Conservation (phyloP, 1,140 invertebrate genomes). For the Aphaenogaster floridana region DNA sequence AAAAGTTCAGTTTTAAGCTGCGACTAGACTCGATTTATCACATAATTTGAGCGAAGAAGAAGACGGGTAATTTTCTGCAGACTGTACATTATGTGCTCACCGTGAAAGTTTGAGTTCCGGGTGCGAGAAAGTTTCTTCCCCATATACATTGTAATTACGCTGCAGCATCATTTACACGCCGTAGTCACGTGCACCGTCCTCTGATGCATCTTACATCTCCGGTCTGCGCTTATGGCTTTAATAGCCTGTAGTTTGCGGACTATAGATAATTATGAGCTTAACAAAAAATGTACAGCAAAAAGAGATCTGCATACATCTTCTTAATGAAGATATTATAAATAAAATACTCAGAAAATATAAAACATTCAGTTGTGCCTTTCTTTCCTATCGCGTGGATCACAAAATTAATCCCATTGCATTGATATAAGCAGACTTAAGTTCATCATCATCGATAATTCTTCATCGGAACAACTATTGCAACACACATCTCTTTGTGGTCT, state of each 20-base stretch:
- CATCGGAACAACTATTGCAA: background rate
- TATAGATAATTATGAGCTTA: background rate
- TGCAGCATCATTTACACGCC: slow-evolving; percentile 54
- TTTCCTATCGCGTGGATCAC: background rate
- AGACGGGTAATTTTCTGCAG: slow-evolving; percentile 55
- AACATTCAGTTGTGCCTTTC: background rate
- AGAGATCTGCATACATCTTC: background rate
- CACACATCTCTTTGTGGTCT: background rate
- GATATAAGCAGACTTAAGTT: no score
- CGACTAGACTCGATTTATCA: slow-evolving; percentile 47
- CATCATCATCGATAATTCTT: background rate
- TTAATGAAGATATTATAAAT: background rate
- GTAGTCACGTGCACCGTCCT: slow-evolving; percentile 38
- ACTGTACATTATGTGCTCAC: slow-evolving; percentile 45
- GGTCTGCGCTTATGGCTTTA: slow-evolving; percentile 33
- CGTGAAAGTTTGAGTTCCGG: slow-evolving; percentile 56
- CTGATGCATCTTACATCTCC: slow-evolving; percentile 47
- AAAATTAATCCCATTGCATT: background rate
- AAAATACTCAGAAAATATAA: background rate
- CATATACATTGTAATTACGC: slow-evolving; percentile 59
- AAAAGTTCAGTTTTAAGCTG: slow-evolving; percentile 19
- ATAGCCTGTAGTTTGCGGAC: slow-evolving; percentile 18
- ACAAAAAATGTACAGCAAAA: background rate
- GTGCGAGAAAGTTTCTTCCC: slow-evolving; percentile 43
- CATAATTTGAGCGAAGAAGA: slow-evolving; percentile 45